Percentiles rank a stretch among this genome's conserved stretches.
Conservation (phyloP, 2,113 vertebrate genomes). For the Dermatemys mawii region DNA sequence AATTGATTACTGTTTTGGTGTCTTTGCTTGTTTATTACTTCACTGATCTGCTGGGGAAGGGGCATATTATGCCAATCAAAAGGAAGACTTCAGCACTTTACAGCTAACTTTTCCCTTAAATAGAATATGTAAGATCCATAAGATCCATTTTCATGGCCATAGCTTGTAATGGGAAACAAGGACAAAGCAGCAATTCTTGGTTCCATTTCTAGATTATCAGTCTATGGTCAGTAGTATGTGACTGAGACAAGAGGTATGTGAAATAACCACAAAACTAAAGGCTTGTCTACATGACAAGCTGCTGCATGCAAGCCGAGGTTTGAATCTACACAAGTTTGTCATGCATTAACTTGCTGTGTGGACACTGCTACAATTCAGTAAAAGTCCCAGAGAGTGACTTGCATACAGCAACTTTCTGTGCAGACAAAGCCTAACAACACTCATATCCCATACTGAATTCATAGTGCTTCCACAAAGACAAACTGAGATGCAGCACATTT, state of each 20-base stretch:
- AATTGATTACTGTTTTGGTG: neutral
- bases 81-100: constrained; percentile 43
- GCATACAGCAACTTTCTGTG: no score
- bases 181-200: neutral
- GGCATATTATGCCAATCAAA: constrained; percentile 55
- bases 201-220: neutral
- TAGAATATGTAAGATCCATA: constrained; percentile 41
- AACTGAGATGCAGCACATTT: no score
- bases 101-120: constrained; percentile 32
- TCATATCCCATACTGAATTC: no score
- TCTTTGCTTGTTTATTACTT: constrained; percentile 46
- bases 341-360: no score
- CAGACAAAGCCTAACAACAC: no score
- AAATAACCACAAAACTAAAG: neutral
- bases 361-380: no score
- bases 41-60: constrained; percentile 43
- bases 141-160: constrained; percentile 30
- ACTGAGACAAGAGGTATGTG: neutral
- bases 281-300: no score
- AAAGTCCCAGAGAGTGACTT: no score
- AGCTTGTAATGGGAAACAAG: constrained; percentile 15
- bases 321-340: no score
- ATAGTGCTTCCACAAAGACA: no score
- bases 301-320: no score
- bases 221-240: neutral